phyloP scores from a whole-genome alignment of 2,888 invertebrate genomes.

The Drosophila ustulata region DNA sequence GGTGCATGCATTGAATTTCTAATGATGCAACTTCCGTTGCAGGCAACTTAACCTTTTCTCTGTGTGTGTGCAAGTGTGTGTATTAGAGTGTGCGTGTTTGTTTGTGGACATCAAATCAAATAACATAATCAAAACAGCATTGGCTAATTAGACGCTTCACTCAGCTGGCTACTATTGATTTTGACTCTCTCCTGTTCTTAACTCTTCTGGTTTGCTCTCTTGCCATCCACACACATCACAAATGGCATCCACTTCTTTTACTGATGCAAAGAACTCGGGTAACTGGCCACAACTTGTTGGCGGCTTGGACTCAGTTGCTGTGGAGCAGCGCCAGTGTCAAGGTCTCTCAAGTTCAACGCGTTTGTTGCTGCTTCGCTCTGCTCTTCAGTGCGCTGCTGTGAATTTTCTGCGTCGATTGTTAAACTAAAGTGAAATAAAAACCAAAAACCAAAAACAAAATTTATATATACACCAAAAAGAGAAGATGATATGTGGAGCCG shows the following conservation, averaged over 20 bases:
- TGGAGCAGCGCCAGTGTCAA: constrained; percentile 86
- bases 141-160: constrained; percentile 47
- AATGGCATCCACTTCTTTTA: constrained; percentile 64
- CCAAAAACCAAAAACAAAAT: constrained; percentile 3
- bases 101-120: constrained; percentile 33
- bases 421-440: constrained; percentile 21
- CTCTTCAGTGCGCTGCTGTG: constrained; percentile 1
- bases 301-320: constrained; percentile 80
- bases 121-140: constrained; percentile 46
- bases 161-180: constrained; percentile 55
- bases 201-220: constrained; percentile 38
- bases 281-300: constrained; percentile 73
- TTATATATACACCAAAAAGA: not conserved
- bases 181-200: not conserved
- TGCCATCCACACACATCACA: constrained; percentile 67
- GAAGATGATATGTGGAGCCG: constrained; percentile 32
- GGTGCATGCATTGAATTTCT: constrained; percentile 65
- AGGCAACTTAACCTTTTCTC: constrained; percentile 14
- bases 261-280: constrained; percentile 65
- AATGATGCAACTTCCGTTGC: constrained; percentile 74
- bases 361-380: constrained; percentile 41
- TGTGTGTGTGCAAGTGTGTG: not conserved
- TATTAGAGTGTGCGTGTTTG: not conserved
- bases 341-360: constrained; percentile 84
- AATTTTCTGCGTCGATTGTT: constrained; percentile 31